Percentiles rank a stretch among this genome's conserved stretches.
Conservation (phyloP, 64 coral and sea anemone genomes). For the Orbicella faveolata region DNA sequence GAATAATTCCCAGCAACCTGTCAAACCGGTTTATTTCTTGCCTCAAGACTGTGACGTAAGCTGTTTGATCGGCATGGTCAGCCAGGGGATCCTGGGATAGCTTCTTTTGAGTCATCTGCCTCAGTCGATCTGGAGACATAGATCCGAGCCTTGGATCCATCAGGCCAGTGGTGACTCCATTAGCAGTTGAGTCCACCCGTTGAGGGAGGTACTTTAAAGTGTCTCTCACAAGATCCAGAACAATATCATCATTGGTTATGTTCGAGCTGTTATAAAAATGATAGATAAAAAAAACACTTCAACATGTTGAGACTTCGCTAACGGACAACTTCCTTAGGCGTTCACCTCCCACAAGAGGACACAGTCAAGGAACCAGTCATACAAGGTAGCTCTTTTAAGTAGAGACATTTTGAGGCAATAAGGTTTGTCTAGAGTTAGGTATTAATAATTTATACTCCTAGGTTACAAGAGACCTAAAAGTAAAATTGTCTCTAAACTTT, state of each 20-base stretch:
- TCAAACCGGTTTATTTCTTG: slow-evolving; percentile 86
- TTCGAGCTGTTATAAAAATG: slow-evolving; percentile 47
- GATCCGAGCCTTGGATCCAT: slow-evolving; percentile 9
- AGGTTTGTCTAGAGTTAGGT: no score
- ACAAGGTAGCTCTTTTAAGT: no score
- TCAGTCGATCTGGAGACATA: slow-evolving; percentile 41
- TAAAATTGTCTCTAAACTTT: no score
- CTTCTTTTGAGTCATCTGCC: slow-evolving; percentile 21
- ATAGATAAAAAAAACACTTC: no score
- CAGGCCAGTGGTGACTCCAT: slow-evolving; percentile 20
- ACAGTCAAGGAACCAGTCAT: no score
- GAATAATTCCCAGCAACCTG: slow-evolving; percentile 73
- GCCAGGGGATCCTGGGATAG: slow-evolving; percentile 6
- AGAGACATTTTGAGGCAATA: no score
- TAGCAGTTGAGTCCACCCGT: slow-evolving; percentile 37
- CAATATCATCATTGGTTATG: slow-evolving; percentile 88
- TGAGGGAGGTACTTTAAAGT: slow-evolving; percentile 62
- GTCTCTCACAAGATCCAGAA: slow-evolving; percentile 74
- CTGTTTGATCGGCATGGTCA: slow-evolving; percentile 49
- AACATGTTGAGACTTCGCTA: no score
- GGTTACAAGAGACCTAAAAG: no score
- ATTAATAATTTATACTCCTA: no score
- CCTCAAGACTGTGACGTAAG: slow-evolving; percentile 54
- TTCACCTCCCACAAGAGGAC: neutral
- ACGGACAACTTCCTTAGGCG: neutral